Evolutionary conservation across 2,888 invertebrate species (phyloP).

Genomic region (Rambutsinella grinnellia): DNA sequence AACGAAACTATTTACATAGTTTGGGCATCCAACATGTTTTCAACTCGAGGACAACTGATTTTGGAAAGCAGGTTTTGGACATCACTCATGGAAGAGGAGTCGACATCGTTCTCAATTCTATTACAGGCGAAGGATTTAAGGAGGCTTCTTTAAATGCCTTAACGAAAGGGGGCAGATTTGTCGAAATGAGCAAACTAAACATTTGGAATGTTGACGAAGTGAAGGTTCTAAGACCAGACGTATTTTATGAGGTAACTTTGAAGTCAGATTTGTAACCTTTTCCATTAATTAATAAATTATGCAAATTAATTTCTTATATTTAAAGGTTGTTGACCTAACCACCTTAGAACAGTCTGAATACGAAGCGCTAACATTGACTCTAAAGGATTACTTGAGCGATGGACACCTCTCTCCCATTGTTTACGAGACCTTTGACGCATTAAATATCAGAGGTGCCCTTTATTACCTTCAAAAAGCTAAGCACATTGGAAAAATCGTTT

Average conservation of each 20-base stretch:
- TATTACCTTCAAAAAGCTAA: constrained; percentile 47
- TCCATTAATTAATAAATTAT: too few species aligned
- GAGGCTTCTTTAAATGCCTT: constrained; percentile 34
- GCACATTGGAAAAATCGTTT: constrained; percentile 51
- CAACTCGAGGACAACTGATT: constrained; percentile 42
- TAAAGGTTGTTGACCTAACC: constrained; percentile 26
- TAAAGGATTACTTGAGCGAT: constrained; percentile 12
- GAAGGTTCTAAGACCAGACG: constrained; percentile 21
- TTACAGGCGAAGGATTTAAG: constrained; percentile 47
- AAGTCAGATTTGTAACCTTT: too few species aligned
- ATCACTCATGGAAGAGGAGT: constrained; percentile 36
- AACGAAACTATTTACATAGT: constrained; percentile 28
- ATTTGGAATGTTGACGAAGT: constrained; percentile 44
- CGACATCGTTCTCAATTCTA: constrained; percentile 41
- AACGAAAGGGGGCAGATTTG: constrained; percentile 22
- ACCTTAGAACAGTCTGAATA: neutral
- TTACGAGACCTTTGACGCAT: constrained; percentile 29
- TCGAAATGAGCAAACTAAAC: constrained; percentile 51
- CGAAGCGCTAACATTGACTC: neutral
- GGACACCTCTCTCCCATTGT: constrained; percentile 10
- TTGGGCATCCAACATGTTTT: constrained; percentile 43
- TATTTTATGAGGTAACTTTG: too few species aligned
- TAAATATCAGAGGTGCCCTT: constrained; percentile 34
- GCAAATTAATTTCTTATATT: too few species aligned
- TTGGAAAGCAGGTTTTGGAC: constrained; percentile 18